These are phyloP conservation scores for Mormyrops boulengeri DNA, from an alignment of 2,797 vertebrate species.

Conservation along the genomic window DNA sequence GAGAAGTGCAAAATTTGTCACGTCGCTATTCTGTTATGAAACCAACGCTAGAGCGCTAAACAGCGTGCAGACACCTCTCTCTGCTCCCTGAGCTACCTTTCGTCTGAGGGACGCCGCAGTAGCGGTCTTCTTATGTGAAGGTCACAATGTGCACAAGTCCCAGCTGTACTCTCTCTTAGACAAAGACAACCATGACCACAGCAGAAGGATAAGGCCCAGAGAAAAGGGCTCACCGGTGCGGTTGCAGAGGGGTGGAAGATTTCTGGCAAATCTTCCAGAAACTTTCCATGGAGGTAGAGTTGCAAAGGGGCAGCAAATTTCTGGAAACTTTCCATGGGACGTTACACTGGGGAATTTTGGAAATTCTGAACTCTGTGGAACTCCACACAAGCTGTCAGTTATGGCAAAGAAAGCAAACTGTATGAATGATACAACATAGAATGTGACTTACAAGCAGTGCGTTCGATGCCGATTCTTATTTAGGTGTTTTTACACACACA, in stretches of 20 bases:
- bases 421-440: neutral
- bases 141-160: neutral
- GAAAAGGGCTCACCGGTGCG: neutral
- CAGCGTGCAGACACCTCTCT: neutral
- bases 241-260: neutral
- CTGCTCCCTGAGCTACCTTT: neutral
- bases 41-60: neutral
- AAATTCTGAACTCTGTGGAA: neutral
- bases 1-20: neutral
- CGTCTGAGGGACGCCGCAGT: neutral
- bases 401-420: neutral
- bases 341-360: neutral
- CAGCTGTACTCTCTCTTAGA: neutral
- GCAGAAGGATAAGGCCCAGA: neutral
- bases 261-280: neutral
- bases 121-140: neutral
- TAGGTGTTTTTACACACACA: neutral
- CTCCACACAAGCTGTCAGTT: neutral
- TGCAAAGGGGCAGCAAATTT: neutral
- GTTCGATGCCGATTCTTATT: neutral
- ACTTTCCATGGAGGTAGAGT: neutral
- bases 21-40: neutral
- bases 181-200: neutral
- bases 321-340: neutral
- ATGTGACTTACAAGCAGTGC: neutral